phyloP scores from a whole-genome alignment of 2,113 vertebrate species.

The Struthidea cinerea region DNA sequence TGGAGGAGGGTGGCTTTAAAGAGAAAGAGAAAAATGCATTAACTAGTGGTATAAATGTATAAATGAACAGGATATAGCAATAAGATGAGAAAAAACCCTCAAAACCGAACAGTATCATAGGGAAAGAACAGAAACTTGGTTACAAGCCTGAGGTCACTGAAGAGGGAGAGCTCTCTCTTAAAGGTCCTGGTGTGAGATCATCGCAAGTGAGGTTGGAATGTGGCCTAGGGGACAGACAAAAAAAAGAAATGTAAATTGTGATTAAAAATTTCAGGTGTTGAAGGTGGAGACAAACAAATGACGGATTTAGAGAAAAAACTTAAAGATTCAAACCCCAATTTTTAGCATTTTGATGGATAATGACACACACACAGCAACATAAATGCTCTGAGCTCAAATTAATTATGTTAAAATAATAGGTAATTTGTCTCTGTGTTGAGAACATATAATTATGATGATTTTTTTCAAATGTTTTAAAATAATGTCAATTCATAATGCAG shows the following conservation, averaged over 20 bases:
- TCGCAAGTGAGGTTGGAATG: background rate
- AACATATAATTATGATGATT: conserved; percentile 64
- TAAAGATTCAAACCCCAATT: conserved; percentile 1
- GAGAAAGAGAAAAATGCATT: background rate
- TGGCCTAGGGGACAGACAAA: background rate
- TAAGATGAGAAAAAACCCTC: background rate
- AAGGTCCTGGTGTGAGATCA: background rate
- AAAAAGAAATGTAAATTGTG: background rate
- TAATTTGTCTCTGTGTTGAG: conserved; percentile 59
- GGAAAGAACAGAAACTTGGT: background rate
- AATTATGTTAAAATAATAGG: conserved; percentile 66
- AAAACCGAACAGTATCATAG: fast-evolving
- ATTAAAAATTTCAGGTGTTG: background rate
- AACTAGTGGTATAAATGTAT: background rate
- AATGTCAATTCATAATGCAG: conserved; percentile 49
- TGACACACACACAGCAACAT: conserved; percentile 1
- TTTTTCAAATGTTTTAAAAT: conserved; percentile 62
- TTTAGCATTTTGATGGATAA: conserved; percentile 58
- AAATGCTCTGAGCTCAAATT: conserved; percentile 56
- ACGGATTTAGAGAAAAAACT: background rate
- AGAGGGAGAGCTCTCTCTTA: background rate
- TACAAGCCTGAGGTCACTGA: background rate
- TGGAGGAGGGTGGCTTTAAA: background rate
- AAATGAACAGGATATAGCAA: background rate
- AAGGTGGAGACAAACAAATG: background rate